Evolutionary conservation across 1,140 invertebrate species (phyloP).

Genomic region (Drosophila orosa): DNA sequence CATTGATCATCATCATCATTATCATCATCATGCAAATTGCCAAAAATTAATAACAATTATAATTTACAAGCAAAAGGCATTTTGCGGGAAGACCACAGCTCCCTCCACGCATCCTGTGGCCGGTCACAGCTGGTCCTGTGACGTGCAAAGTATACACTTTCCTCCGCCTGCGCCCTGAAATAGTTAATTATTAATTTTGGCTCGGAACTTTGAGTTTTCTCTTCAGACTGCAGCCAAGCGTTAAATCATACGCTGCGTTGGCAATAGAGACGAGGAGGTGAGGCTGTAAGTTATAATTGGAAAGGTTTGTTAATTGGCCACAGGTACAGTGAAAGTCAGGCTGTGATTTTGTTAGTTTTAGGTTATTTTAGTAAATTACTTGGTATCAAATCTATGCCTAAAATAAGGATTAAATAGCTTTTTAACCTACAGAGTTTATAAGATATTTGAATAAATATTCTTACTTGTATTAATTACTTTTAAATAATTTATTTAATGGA

Average conservation of each 20-base stretch:
- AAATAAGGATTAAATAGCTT: background rate
- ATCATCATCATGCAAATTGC: slow-evolving; percentile 54
- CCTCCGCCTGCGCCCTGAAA: background rate
- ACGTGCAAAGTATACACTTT: slow-evolving; percentile 23
- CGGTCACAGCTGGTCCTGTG: slow-evolving; percentile 33
- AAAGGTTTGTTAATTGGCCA: slow-evolving; percentile 26
- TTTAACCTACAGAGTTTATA: background rate
- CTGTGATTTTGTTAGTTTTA: background rate
- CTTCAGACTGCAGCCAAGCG: slow-evolving; percentile 24
- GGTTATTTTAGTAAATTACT: no score
- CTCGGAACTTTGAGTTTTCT: slow-evolving; percentile 38
- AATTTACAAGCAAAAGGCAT: slow-evolving; percentile 57
- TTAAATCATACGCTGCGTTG: slow-evolving; percentile 26
- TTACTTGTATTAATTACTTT: background rate
- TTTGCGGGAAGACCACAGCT: slow-evolving; percentile 19
- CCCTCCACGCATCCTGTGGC: slow-evolving; percentile 12
- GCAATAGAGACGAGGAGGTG: slow-evolving; percentile 1
- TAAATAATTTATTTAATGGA: background rate
- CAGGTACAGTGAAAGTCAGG: background rate
- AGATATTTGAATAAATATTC: background rate
- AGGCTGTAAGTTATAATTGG: slow-evolving; percentile 21
- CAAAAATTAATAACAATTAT: slow-evolving; percentile 67
- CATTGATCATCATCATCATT: slow-evolving; percentile 46
- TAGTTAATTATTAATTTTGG: slow-evolving; percentile 49
- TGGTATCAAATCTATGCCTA: no score